Base-by-base conservation (phyloP, 2,797 vertebrate species). In the Myotis daubentonii region DNA sequence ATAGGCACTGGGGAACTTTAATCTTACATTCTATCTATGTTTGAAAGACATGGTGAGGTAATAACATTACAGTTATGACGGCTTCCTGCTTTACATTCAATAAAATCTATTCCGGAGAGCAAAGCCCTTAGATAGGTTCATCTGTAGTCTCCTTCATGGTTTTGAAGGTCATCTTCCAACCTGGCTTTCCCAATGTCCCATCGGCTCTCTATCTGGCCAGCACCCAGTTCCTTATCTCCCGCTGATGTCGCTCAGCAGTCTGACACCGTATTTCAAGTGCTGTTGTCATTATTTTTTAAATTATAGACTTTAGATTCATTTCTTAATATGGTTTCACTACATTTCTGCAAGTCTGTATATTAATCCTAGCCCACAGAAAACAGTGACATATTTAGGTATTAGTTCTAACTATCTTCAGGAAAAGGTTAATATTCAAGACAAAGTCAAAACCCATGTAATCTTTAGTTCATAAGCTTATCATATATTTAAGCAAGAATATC, bases 351-450 rank as follows among this genome's bases (percentile, higher is more conserved):
- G 38, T 28, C 3, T 87, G 30, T 68, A 62, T 22, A 47, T 53
- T 68, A 85, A 87, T 81, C 33, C 33, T n/a, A 72, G 53, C 74
- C 10, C 25, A 70, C 11, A 75, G 30, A 44, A 82, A 79, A 72
- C 30, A 89, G 36, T 36, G 55, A 53, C 22, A 30, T 65, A 70
- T 44, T 82, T 94, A 72, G 44, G 20, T 33, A 89, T 71, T 90
- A 60, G 83, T 65, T 79, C 22, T 23, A 79, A 33, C 22, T 80
- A 9, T 76, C 33, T 79, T 66, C 25, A 94, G 76, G 30, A 93
- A 94, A 93, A 80, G 30, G 30, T 90, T n/a, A 90, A 81, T 51
- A 90, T 79, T 13, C 4, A 87, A 91, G 51, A 87, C 41, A 87
- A 82, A 79, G 4, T 81, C 74, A 94, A 79, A 89, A 41, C 33